phyloP scores from a whole-genome alignment of 1,140 invertebrate genomes.

The Trypoxylus dichotomus region DNA sequence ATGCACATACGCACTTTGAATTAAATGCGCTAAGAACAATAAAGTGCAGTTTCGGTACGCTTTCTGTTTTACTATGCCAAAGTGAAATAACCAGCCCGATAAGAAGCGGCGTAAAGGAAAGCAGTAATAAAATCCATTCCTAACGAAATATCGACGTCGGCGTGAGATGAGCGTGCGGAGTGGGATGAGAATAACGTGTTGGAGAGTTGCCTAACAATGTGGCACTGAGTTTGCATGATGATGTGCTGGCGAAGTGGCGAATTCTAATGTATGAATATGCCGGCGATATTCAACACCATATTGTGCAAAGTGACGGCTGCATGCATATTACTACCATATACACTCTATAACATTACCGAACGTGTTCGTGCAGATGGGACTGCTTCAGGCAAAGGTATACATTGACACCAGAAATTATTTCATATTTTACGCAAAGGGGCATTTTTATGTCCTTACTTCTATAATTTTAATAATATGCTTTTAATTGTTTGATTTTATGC shows the following conservation, averaged over 20 bases:
- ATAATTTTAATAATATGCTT: no score
- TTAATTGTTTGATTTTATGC: no score
- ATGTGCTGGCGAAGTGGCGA: neutral
- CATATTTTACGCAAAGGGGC: no score
- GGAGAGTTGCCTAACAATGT: neutral
- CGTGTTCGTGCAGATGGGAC: neutral
- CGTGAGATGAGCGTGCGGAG: neutral
- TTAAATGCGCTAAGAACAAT: neutral
- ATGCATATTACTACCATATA: slow-evolving; percentile 2
- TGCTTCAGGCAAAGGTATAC: neutral
- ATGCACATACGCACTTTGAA: no score
- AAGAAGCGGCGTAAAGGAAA: neutral
- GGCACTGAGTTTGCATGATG: neutral
- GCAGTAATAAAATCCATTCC: neutral
- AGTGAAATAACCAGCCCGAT: neutral
- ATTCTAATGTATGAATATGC: slow-evolving; percentile 8
- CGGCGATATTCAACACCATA: slow-evolving; percentile 4
- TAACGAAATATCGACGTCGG: neutral
- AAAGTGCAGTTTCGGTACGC: neutral
- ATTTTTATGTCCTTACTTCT: no score
- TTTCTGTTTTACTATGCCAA: neutral
- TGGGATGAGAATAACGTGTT: neutral
- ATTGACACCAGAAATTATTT: no score
- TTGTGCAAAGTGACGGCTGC: neutral
- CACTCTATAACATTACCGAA: neutral